These are phyloP conservation scores for Telmatochromis bifrenatus DNA, from an alignment of 2,113 vertebrate species.

Conservation along the genomic window DNA sequence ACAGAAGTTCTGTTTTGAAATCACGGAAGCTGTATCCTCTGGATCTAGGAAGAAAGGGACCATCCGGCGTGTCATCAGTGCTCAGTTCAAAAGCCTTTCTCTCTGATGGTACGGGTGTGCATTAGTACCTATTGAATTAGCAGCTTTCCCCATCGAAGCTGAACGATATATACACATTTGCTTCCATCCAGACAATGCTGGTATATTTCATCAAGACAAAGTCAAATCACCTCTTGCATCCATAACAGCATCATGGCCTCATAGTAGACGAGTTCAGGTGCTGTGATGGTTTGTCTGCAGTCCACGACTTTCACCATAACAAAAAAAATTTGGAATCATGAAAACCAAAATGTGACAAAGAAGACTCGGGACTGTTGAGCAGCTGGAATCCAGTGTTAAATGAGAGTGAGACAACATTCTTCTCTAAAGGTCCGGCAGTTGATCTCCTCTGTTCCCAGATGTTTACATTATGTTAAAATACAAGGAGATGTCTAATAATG, in stretches of 20 bases:
- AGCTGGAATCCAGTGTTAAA: not conserved
- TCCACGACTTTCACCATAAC: not conserved
- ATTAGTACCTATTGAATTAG: not conserved
- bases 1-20: not conserved
- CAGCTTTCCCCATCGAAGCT: not conserved
- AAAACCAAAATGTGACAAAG: not conserved
- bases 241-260: not conserved
- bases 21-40: not conserved
- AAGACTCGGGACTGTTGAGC: not conserved
- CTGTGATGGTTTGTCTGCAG: not conserved
- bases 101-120: not conserved
- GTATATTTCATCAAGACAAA: not conserved
- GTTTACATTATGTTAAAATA: not conserved
- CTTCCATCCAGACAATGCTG: not conserved
- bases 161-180: not conserved
- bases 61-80: not conserved
- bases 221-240: not conserved
- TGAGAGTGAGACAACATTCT: not conserved
- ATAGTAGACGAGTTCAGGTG: not conserved
- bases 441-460: not conserved
- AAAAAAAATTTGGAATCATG: not conserved
- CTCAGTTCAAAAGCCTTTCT: not conserved
- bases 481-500: not conserved
- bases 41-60: not conserved
- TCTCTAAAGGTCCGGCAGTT: not conserved